Conservation (phyloP, 92 coral and sea anemone species). For the Porites rus region DNA sequence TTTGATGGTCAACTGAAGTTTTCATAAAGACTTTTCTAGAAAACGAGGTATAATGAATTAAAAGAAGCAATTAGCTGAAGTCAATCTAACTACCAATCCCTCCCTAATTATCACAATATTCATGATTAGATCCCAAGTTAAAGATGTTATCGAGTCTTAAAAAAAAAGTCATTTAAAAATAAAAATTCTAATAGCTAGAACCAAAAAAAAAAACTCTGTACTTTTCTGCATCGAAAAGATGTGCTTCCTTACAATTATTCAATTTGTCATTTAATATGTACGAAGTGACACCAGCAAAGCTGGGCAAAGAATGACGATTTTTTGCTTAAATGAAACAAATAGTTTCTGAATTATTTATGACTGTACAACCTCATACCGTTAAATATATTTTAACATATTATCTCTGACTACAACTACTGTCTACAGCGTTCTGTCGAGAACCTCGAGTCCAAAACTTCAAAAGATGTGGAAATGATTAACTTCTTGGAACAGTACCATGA, state of each 20-base stretch:
- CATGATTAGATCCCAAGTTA: no score
- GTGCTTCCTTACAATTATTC: not conserved
- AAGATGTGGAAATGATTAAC: no score
- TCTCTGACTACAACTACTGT: not conserved
- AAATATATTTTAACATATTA: not conserved
- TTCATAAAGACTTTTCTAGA: not conserved
- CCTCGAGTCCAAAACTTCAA: not conserved
- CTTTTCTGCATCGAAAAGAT: not conserved
- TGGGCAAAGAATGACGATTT: not conserved
- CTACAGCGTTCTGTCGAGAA: not conserved
- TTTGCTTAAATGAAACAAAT: slow-evolving; percentile 15
- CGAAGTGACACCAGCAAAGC: not conserved
- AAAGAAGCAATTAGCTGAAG: not conserved
- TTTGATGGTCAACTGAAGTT: not conserved
- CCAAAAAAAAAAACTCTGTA: not conserved
- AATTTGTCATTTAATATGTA: slow-evolving; percentile 1
- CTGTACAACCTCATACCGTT: slow-evolving; percentile 14
- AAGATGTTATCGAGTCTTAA: not conserved
- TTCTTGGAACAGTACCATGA: no score
- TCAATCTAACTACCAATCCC: not conserved
- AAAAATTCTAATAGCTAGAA: not conserved
- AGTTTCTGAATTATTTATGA: slow-evolving; percentile 7
- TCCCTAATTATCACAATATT: not conserved
- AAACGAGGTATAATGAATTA: not conserved
- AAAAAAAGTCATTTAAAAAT: not conserved